These are phyloP conservation scores for Chaitophorus viminalis DNA, from an alignment of 2,888 invertebrate species.

Conservation along the genomic window DNA sequence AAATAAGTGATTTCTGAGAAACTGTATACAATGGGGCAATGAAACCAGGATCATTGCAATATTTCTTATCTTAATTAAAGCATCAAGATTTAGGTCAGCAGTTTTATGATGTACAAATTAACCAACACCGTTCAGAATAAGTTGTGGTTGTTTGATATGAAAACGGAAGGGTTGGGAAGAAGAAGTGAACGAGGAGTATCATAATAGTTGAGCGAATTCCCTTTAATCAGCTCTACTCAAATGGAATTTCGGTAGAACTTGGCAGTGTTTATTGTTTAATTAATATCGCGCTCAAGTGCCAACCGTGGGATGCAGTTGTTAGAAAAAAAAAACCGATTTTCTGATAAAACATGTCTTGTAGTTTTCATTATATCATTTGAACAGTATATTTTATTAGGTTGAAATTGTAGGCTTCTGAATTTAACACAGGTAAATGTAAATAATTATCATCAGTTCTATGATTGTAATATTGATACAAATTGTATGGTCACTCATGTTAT, in stretches of 20 bases:
- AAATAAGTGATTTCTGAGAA: background rate
- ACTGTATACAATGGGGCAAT: background rate
- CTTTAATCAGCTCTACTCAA: conserved; percentile 38
- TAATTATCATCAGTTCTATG: no score
- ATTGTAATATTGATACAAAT: no score
- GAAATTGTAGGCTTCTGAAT: background rate
- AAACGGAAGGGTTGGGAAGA: no score
- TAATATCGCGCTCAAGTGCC: conserved; percentile 53
- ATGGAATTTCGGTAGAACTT: conserved; percentile 44
- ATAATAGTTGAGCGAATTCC: conserved; percentile 48
- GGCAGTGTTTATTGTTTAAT: conserved; percentile 61
- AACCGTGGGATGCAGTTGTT: background rate
- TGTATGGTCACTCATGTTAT: no score
- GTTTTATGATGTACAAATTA: background rate
- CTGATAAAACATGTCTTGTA: conserved; percentile 30
- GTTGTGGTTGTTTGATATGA: background rate
- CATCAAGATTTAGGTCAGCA: background rate
- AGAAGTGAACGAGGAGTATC: background rate
- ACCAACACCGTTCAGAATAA: background rate
- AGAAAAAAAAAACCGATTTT: conserved; percentile 47
- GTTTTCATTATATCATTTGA: conserved; percentile 19
- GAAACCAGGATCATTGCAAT: background rate
- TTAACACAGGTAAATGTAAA: background rate
- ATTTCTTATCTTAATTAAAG: background rate
- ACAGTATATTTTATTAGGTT: background rate